A percentile compares a stretch with the other conserved stretches of the same genome.
Conservation (phyloP, 1,140 invertebrate species). For the Phymastichus coffea region DNA sequence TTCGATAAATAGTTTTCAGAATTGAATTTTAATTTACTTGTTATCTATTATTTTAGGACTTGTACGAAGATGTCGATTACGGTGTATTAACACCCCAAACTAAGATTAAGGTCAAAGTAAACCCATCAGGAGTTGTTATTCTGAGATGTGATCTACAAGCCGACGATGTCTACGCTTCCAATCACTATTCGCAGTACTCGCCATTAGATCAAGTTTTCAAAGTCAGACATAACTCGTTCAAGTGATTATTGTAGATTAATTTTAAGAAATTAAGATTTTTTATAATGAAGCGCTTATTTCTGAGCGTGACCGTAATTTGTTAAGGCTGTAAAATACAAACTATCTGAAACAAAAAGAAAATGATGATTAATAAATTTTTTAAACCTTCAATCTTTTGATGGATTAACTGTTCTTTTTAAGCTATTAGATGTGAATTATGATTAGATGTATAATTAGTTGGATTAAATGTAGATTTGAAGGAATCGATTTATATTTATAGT, state of each 20-base stretch:
- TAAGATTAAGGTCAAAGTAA: constrained; percentile 89
- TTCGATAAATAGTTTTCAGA: background rate
- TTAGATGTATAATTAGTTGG: too few relatives aligned
- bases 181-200: constrained; percentile 61
- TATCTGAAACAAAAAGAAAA: constrained; percentile 22
- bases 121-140: constrained; percentile 89
- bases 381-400: too few relatives aligned
- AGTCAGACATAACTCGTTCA: constrained; percentile 50
- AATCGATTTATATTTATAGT: too few relatives aligned
- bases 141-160: constrained; percentile 76
- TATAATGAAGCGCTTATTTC: constrained; percentile 23
- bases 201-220: constrained; percentile 63
- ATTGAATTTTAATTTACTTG: background rate
- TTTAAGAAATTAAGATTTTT: constrained; percentile 25
- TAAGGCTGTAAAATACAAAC: constrained; percentile 32
- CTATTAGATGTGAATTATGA: too few relatives aligned
- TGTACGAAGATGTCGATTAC: constrained; percentile 85
- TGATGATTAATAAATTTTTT: too few relatives aligned
- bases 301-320: constrained; percentile 19
- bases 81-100: constrained; percentile 80
- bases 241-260: constrained; percentile 36
- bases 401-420: too few relatives aligned
- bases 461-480: too few relatives aligned
- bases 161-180: constrained; percentile 57
- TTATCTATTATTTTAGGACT: constrained; percentile 60